Evolutionary conservation across 2,113 vertebrate species (phyloP), one percentile per base, ranked within the genome.

Genomic region (Semicossyphus pulcher): DNA sequence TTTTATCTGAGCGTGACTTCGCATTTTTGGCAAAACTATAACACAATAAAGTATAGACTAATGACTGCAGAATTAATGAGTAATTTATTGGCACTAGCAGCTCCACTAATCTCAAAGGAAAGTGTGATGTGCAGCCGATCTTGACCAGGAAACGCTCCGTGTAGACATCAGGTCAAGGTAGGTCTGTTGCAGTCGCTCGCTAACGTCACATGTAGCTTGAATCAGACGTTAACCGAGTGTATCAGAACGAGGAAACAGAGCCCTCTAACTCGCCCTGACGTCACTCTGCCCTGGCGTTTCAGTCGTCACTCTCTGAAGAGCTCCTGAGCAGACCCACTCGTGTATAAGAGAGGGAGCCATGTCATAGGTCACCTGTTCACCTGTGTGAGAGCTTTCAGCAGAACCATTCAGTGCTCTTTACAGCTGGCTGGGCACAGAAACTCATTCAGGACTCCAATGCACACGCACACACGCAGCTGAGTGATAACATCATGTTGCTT

Each of bases 401-500:
- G n/a, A 52, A 37, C 10, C n/a, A 53, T 0, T 4, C 4, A 34
- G 78, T 7, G 70, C n/a, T 34, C 58, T 51, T 39, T 53, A 69
- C 73, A 76, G 59, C 47, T 39, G 45, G 9, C 36, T 72, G 74
- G 72, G 45, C 62, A 56, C 67, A 80, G 60, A 75, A 54, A 72
- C 72, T 63, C 66, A 52, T 72, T 48, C 10, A 26, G 21, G 10
- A 49, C n/a, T n/a, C n/a, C n/a, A n/a, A 39, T 14, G 12, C 23
- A 57, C 28, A 66, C 36, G 26, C 18, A 20, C 31, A 45, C 31
- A 31, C 42, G 67, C 56, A 65, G 10, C 28, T 51, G 34, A 47
- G 21, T 41, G 49, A 57, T 15, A 21, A n/a, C n/a, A n/a, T 39
- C 59, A 70, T 16, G 20, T 7, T 1, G 3, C 16, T 71, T 31